A percentile compares a stretch with the other conserved stretches of the same genome.
Conservation (phyloP, 1,140 invertebrate species). For the Mercenaria mercenaria region DNA sequence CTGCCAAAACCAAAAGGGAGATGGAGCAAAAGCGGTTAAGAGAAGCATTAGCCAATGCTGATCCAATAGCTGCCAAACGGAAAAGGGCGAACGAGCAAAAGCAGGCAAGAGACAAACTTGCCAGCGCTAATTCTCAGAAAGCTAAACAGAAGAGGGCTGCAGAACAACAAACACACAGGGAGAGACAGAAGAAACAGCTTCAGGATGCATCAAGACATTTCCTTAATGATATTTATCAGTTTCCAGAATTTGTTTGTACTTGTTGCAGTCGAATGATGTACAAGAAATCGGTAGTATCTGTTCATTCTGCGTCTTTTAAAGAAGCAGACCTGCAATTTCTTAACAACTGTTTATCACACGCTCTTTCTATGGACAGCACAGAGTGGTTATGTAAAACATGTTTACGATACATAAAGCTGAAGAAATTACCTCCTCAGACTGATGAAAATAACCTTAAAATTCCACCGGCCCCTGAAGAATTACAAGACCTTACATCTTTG, state of each 20-base stretch:
- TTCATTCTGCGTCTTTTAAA: conserved; percentile 14
- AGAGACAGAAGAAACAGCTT: background rate
- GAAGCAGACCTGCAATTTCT: background rate
- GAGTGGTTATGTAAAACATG: conserved; percentile 61
- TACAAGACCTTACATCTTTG: conserved; percentile 41
- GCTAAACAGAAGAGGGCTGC: background rate
- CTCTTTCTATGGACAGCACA: background rate
- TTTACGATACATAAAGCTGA: conserved; percentile 44
- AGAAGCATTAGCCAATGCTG: background rate
- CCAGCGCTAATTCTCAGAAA: too few relatives aligned
- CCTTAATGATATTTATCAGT: conserved; percentile 38
- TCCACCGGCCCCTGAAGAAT: conserved; percentile 53
- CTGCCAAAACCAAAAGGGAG: background rate
- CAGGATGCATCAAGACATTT: conserved; percentile 4
- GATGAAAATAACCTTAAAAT: conserved; percentile 57
- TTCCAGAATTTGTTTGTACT: conserved; percentile 61
- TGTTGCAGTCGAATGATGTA: conserved; percentile 61
- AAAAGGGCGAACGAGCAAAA: background rate
- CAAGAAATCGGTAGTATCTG: conserved; percentile 49
- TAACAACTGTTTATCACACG: conserved; percentile 27
- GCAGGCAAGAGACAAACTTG: too few relatives aligned
- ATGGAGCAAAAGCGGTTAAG: background rate
- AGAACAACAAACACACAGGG: background rate
- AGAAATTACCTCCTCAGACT: conserved; percentile 56
- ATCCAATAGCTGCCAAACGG: background rate